Percentiles rank a stretch among this genome's conserved stretches.
These are phyloP conservation scores for Lampris megalopsis DNA, from an alignment of 2,113 vertebrate genomes.

Conservation along the genomic window DNA sequence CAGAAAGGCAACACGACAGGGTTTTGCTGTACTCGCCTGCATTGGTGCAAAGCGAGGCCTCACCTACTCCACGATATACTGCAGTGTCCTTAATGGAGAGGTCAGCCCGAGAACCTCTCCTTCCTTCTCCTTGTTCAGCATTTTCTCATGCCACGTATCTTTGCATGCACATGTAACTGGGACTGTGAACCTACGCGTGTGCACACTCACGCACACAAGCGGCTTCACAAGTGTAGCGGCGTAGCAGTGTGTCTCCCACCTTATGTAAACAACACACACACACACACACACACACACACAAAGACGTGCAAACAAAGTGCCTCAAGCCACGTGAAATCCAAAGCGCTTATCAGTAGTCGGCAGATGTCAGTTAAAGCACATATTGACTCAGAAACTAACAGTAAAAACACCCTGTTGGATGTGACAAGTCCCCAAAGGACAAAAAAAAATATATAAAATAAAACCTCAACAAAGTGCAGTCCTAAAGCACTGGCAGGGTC, in stretches of 20 bases:
- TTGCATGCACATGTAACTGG: neutral
- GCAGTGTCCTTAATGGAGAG: constrained; percentile 64
- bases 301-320: constrained; percentile 45
- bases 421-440: constrained; percentile 13
- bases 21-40: neutral
- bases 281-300: constrained; percentile 3
- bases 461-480: too few relatives aligned
- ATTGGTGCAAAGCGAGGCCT: constrained; percentile 20
- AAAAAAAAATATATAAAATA: neutral
- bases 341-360: constrained; percentile 47
- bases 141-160: constrained; percentile 39
- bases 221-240: constrained; percentile 21
- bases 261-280: constrained; percentile 59
- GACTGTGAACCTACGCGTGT: too few relatives aligned
- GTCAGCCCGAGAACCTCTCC: constrained; percentile 24
- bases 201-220: constrained; percentile 22
- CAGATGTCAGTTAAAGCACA: constrained; percentile 48
- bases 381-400: neutral
- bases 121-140: constrained; percentile 52
- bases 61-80: constrained; percentile 37
- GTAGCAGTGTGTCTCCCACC: constrained; percentile 46
- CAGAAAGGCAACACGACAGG: constrained; percentile 3
- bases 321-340: constrained; percentile 53
- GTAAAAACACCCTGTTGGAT: constrained; percentile 12
- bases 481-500: too few relatives aligned